Evolutionary conservation across 2,797 vertebrate genomes (phyloP).

Genomic region (Poeciliopsis presidionis): DNA sequence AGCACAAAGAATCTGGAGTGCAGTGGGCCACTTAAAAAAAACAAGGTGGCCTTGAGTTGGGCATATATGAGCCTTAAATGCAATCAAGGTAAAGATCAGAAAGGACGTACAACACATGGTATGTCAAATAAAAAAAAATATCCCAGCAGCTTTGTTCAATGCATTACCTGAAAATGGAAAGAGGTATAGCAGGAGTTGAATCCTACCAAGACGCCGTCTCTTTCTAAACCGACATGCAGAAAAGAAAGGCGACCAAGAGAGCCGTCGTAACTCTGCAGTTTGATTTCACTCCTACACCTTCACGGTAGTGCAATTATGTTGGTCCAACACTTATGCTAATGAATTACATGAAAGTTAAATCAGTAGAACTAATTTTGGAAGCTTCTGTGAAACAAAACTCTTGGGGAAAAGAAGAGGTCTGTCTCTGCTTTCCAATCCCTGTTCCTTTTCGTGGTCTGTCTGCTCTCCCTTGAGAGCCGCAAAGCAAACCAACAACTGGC

Average conservation of each 20-base stretch:
- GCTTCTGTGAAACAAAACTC: conserved; percentile 44
- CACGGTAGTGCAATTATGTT: too few relatives aligned
- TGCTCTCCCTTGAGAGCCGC: conserved; percentile 26
- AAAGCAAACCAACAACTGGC: conserved; percentile 24
- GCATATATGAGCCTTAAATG: neutral
- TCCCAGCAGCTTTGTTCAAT: neutral
- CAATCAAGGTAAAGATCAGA: neutral
- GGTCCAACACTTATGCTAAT: neutral
- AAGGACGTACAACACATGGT: too few relatives aligned
- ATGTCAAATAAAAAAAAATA: neutral
- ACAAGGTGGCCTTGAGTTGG: too few relatives aligned
- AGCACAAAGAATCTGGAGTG: too few relatives aligned
- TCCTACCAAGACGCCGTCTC: neutral
- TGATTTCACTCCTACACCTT: too few relatives aligned
- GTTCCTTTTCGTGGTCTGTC: conserved; percentile 11
- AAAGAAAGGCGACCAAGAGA: neutral
- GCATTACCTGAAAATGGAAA: neutral
- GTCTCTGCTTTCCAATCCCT: conserved; percentile 3
- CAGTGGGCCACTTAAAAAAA: too few relatives aligned
- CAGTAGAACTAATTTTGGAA: neutral
- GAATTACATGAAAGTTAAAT: neutral
- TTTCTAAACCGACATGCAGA: neutral
- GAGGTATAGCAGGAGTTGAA: neutral
- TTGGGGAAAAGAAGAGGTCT: conserved; percentile 30
- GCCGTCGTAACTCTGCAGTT: neutral